phyloP scores from a whole-genome alignment of 2,113 vertebrate genomes.

The Aix galericulata region DNA sequence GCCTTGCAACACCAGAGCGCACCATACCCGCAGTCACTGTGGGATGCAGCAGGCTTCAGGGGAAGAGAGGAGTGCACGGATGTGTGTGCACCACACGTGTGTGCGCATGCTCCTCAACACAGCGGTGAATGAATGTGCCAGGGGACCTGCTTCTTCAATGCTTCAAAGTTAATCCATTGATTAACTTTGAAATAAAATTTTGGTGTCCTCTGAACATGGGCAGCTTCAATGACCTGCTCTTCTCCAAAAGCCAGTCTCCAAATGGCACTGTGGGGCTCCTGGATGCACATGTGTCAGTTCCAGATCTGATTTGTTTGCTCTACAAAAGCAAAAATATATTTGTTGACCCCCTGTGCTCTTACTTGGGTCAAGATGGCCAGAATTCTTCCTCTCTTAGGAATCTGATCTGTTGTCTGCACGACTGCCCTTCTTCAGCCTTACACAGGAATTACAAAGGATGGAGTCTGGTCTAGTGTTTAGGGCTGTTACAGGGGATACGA shows the following conservation, averaged over 20 bases:
- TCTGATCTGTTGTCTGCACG: not conserved
- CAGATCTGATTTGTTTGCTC: not conserved
- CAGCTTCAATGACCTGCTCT: not conserved
- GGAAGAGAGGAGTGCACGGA: not conserved
- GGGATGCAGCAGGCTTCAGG: not conserved
- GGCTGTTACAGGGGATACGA: not conserved
- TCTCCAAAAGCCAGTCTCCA: not conserved
- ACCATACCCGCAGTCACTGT: not conserved
- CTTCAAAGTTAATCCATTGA: not conserved
- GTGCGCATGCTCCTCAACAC: fast-evolving
- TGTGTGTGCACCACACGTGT: fast-evolving
- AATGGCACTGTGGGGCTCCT: not conserved
- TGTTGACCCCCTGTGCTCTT: not conserved
- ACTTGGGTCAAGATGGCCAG: not conserved
- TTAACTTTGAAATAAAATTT: not conserved
- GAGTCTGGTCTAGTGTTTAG: not conserved
- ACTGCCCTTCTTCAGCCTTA: not conserved
- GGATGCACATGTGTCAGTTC: not conserved
- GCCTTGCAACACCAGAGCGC: constrained; percentile 8
- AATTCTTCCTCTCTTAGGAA: not conserved
- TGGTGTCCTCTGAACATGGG: not conserved
- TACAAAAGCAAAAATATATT: not conserved
- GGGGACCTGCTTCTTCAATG: not conserved
- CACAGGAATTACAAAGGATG: not conserved
- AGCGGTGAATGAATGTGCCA: not conserved